Evolutionary conservation across 2,113 vertebrate species (phyloP), one percentile per base, ranked within the genome.

Genomic region (Nothoprocta pentlandii): DNA sequence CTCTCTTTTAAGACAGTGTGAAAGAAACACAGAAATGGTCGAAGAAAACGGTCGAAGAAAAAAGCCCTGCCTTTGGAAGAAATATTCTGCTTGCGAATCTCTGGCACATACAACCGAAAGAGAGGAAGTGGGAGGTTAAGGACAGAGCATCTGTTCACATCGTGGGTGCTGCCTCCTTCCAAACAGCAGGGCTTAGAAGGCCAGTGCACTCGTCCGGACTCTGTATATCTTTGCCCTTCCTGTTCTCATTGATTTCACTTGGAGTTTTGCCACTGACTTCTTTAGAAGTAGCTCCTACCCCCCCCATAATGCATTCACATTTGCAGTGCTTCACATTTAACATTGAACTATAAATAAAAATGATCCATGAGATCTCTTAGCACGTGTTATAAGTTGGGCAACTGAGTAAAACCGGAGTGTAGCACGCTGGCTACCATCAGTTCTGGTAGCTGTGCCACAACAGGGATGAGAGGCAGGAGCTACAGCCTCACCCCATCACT

Each of bases 91-190:
- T 66, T 42, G 82, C 90, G 90, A 79, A 66, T 85, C 66, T 76
- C 80, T 95, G 92, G 83, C 77, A 91, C 8, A 1, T 9, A 62
- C 3, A 20, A 92, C 81, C 74, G 63, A 84, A 86, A 69, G 58
- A 53, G 83, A 87, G 88, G 90, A 96, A 95, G 92, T 77, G 36
- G 49, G 70, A 95, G 63, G 67, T 85, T 79, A 42, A 80, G 82
- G 77, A 85, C 86, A 82, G 66, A 96, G 88, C 86, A 94, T 95
- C 90, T 93, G 92, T 54, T 96, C 74, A 30, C 74, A 42, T 68
- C 84, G 85, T 58, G 88, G 71, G 54, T 34, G 26, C 76, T 63
- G 53, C 80, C 88, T 90, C 25, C 77, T 89, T 89, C 86, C 92
- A 93, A 87, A 85, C 53, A 76, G 44, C 66, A 84, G 53, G n/a